Evolutionary conservation across 2,797 vertebrate genomes (phyloP).

Genomic region (Poecilia velifera): DNA sequence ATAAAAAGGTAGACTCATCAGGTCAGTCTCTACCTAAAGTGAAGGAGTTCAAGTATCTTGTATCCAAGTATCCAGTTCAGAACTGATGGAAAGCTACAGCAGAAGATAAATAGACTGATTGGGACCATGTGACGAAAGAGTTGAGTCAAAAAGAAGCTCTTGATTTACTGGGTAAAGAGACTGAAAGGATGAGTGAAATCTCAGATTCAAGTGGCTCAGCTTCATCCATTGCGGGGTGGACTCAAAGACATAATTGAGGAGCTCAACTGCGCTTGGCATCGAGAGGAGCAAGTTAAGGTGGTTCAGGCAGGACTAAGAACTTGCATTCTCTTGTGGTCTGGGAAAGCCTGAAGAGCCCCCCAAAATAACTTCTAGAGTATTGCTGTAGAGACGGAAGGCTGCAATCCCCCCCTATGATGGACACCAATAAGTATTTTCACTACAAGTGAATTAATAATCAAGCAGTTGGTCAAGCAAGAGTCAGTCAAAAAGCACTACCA

Average conservation of each 20-base stretch:
- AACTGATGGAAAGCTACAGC: not conserved
- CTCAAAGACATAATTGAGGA: not conserved
- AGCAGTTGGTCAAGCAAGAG: not conserved
- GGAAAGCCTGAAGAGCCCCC: too few relatives aligned
- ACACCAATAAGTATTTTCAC: not conserved
- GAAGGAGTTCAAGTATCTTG: not conserved
- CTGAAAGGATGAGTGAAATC: not conserved
- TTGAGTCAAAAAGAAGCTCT: not conserved
- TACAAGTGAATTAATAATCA: not conserved
- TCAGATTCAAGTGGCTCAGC: not conserved
- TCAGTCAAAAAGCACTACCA: too few relatives aligned
- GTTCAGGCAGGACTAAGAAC: not conserved
- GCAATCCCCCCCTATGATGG: not conserved
- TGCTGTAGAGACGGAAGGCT: too few relatives aligned
- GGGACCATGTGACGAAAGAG: not conserved
- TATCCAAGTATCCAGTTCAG: not conserved
- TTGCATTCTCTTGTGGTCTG: too few relatives aligned
- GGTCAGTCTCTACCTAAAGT: not conserved
- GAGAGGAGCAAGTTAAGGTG: not conserved
- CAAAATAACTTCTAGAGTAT: not conserved
- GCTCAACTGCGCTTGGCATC: not conserved
- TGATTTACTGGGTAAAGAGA: not conserved
- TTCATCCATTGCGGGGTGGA: not conserved
- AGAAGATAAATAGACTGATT: not conserved
- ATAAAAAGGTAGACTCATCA: not conserved